Evolutionary conservation across 2,888 invertebrate species (phyloP).

Genomic region (Vannuccia rotundouncinata): DNA sequence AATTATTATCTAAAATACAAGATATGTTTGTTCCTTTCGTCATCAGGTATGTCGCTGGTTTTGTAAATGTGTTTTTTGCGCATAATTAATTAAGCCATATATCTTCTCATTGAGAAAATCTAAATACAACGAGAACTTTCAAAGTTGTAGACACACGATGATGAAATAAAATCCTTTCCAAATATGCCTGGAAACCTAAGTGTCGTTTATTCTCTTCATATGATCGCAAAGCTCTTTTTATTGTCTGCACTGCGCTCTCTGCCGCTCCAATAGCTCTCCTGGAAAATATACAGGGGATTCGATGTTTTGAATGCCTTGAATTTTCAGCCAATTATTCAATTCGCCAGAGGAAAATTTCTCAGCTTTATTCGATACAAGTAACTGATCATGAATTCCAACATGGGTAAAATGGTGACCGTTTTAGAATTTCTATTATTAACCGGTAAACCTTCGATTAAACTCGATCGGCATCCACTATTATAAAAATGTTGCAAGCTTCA

Average conservation of each 20-base stretch:
- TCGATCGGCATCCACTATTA: constrained; percentile 37
- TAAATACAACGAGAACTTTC: neutral
- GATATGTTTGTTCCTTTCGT: constrained; percentile 33
- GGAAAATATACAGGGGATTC: constrained; percentile 5
- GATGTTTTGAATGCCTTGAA: neutral
- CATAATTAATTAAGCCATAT: neutral
- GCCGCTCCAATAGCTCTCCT: constrained; percentile 19
- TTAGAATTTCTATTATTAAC: neutral
- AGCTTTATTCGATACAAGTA: constrained; percentile 35
- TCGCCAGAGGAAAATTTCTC: constrained; percentile 24
- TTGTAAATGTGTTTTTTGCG: neutral
- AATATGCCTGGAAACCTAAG: too few relatives aligned
- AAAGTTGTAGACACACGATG: constrained; percentile 22
- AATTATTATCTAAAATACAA: constrained; percentile 10
- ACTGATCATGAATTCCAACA: constrained; percentile 34
- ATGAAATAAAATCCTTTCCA: constrained; percentile 31
- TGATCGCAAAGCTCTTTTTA: constrained; percentile 16
- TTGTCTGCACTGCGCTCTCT: constrained; percentile 25
- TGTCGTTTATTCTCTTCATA: constrained; percentile 27
- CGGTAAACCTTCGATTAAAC: constrained; percentile 34
- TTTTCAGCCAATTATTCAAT: constrained; percentile 12
- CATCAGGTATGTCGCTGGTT: constrained; percentile 24
- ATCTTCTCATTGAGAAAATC: constrained; percentile 24
- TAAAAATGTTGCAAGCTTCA: constrained; percentile 34
- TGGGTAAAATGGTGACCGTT: constrained; percentile 33